These are phyloP conservation scores for Drosophila eohydei DNA, from an alignment of 2,888 invertebrate species.

Conservation along the genomic window DNA sequence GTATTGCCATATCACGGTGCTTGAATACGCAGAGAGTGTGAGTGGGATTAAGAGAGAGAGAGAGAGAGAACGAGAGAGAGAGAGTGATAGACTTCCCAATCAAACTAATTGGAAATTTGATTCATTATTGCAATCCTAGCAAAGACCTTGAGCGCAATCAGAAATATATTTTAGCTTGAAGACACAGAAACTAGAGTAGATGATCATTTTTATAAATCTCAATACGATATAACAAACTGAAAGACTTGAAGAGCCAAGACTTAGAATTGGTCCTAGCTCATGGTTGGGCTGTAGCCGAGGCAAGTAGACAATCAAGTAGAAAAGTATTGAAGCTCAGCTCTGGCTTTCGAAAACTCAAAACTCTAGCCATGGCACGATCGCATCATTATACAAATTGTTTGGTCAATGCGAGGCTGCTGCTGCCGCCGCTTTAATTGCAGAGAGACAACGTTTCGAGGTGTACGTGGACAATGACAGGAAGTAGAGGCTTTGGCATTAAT, in stretches of 20 bases:
- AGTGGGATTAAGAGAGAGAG: background rate
- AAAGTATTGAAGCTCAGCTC: background rate
- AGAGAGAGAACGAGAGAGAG: background rate
- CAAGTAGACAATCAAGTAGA: background rate
- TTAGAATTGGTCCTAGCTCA: background rate
- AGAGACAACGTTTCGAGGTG: conserved; percentile 7
- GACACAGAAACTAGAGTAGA: background rate
- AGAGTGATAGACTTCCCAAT: background rate
- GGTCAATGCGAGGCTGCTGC: conserved; percentile 16
- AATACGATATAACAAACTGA: background rate
- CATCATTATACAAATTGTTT: conserved; percentile 26
- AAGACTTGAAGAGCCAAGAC: background rate
- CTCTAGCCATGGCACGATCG: conserved; percentile 19
- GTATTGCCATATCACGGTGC: background rate
- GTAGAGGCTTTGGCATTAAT: conserved; percentile 24
- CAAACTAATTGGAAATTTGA: background rate
- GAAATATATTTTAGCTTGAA: background rate
- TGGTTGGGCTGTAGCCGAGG: background rate
- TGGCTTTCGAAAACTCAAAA: background rate
- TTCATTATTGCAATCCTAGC: background rate
- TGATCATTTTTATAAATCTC: background rate
- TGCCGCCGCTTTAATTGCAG: conserved; percentile 19
- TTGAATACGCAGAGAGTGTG: background rate
- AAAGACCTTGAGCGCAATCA: background rate
- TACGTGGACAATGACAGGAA: conserved; percentile 39